Percentiles rank a stretch among this genome's conserved stretches.
Conservation (phyloP, 2,797 vertebrate genomes). For the Gobio occitaniae region DNA sequence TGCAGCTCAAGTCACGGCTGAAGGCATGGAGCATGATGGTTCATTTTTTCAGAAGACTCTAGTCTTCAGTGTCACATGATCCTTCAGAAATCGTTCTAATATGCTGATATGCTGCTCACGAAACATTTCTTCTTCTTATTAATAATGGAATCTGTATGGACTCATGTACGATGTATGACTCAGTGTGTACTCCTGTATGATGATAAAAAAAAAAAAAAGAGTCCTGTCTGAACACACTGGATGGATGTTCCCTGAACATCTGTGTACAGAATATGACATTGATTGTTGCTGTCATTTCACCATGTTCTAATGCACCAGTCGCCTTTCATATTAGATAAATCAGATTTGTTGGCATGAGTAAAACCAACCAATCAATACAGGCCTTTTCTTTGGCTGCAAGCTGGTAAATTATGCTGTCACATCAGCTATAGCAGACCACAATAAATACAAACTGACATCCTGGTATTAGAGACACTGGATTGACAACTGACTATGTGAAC, state of each 20-base stretch:
- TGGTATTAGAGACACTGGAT: conserved; percentile 10
- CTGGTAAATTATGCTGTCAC: conserved; percentile 5
- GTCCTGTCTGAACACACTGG: neutral
- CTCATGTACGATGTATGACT: too few relatives aligned
- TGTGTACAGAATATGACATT: neutral
- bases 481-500: neutral
- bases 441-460: conserved; percentile 2
- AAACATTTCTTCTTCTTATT: neutral
- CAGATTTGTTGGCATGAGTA: neutral
- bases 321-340: neutral
- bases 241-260: neutral
- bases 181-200: neutral
- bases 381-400: neutral
- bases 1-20: too few relatives aligned
- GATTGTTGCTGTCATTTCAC: neutral
- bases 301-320: neutral
- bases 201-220: neutral
- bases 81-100: neutral
- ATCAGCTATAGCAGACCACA: neutral
- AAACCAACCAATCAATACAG: neutral
- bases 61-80: neutral
- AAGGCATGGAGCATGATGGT: too few relatives aligned
- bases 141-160: neutral
- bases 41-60: neutral
- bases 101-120: neutral